Evolutionary conservation across 1,140 invertebrate genomes (phyloP), one percentile per base, ranked within the genome.

Genomic region (Sweltsa coloradensis): DNA sequence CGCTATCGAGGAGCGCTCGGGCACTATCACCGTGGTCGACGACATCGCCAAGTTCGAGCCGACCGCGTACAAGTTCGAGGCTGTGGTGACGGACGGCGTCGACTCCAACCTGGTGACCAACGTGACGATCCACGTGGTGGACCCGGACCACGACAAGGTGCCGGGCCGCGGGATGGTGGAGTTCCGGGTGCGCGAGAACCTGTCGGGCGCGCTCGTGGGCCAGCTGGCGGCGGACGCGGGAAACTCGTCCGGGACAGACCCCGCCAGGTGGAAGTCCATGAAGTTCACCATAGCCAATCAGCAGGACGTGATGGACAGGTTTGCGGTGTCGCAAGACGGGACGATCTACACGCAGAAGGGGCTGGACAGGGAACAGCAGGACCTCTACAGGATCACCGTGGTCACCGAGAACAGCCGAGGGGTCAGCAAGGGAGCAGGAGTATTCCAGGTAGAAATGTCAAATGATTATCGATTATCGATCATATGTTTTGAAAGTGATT

Each of bases 1-100:
- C 64, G 85, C 81, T 13, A 86, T 95, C 25, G 89, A 95, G 66
- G 83, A 89, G 53, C 69, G 81, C 48, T 88, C 84, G 5, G 91
- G 91, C 3, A 84, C 85, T 1, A 88, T 96, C 21, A 88, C 82
- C 5, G 86, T 92, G 0, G 78, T 88, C 11, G 74, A 86, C 22
- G 76, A 81, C 37, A 66, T 90, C 43, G 67, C 75, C 3, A 79
- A 82, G 46, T 89, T 77, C 53, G 72, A 78, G 13, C 65, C 75
- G 21, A 68, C 70, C 5, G 61, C 75, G 16, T 90, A 85, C 58
- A 79, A 88, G 37, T 87, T 90, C 57, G 85, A 89, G 66, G 84
- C 83, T 1, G 75, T 88, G 18, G 85, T 84, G 0, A 78, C 77
- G 1, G 72, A 81, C 60, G 75, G 78, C 41, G 66, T 69, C 13